Evolutionary conservation across 2,888 invertebrate genomes (phyloP).

Genomic region (Ophraella communa): DNA sequence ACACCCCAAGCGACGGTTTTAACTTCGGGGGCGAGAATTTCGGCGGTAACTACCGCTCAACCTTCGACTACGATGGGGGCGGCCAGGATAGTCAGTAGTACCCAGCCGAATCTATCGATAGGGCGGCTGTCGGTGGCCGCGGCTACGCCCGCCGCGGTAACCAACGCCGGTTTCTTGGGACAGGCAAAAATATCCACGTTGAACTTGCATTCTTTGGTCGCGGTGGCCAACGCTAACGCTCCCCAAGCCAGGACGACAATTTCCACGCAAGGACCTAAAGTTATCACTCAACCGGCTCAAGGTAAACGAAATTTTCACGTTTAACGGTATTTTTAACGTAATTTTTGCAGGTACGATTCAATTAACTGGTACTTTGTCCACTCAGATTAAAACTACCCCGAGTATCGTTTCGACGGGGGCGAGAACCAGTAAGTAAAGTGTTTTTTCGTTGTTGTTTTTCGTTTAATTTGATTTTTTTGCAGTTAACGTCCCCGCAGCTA

Average conservation of each 20-base stretch:
- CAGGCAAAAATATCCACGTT: slow-evolving; percentile 54
- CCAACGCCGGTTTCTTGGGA: slow-evolving; percentile 47
- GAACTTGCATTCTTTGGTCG: slow-evolving; percentile 54
- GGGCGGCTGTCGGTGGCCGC: slow-evolving; percentile 50
- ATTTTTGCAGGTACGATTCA: slow-evolving; percentile 55
- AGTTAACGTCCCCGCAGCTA: slow-evolving; percentile 53
- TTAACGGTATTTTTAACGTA: slow-evolving; percentile 5
- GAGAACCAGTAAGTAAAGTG: slow-evolving; percentile 54
- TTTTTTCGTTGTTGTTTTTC: no score
- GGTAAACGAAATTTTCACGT: no score
- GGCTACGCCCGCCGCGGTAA: slow-evolving; percentile 46
- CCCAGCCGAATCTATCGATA: slow-evolving; percentile 51
- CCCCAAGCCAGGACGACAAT: slow-evolving; percentile 49
- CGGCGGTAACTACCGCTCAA: slow-evolving; percentile 49
- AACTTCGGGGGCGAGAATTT: slow-evolving; percentile 53
- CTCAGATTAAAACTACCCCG: slow-evolving; percentile 50
- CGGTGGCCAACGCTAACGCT: slow-evolving; percentile 53
- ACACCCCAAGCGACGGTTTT: slow-evolving; percentile 54
- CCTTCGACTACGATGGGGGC: slow-evolving; percentile 41
- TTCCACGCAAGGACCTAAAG: slow-evolving; percentile 54
- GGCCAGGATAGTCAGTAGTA: slow-evolving; percentile 50
- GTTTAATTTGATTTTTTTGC: no score
- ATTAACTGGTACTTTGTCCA: slow-evolving; percentile 52
- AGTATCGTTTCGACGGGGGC: slow-evolving; percentile 41
- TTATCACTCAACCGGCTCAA: slow-evolving; percentile 57